These are phyloP conservation scores for Erpobdella octoculata DNA, from an alignment of 2,888 invertebrate genomes.

Conservation along the genomic window DNA sequence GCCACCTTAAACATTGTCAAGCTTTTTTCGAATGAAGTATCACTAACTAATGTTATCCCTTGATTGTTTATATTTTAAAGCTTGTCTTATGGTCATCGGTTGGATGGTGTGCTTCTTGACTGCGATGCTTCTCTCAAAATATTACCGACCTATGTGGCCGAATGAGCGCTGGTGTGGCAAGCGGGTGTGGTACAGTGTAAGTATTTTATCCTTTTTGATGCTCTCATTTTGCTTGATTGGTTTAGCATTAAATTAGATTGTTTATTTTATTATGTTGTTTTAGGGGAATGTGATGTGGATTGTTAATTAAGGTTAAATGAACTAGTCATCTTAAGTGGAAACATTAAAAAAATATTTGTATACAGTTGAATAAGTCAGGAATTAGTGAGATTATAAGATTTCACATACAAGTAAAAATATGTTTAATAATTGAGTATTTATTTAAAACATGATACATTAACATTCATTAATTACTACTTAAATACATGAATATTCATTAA, in stretches of 20 bases:
- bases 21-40: too few species aligned
- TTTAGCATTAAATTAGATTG: neutral
- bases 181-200: slow-evolving; percentile 50
- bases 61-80: slow-evolving; percentile 38
- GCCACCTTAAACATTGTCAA: too few species aligned
- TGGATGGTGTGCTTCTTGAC: slow-evolving; percentile 50
- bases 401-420: too few species aligned
- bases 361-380: too few species aligned
- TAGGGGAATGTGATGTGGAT: neutral
- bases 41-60: too few species aligned
- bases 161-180: slow-evolving; percentile 42
- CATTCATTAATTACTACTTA: too few species aligned
- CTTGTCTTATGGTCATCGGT: slow-evolving; percentile 49
- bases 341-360: too few species aligned
- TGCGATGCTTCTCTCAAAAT: slow-evolving; percentile 48
- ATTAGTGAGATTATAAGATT: too few species aligned
- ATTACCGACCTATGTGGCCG: slow-evolving; percentile 50
- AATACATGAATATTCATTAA: too few species aligned
- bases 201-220: slow-evolving; percentile 34
- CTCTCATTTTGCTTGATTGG: neutral
- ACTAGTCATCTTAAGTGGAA: too few species aligned
- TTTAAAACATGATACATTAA: too few species aligned
- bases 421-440: too few species aligned
- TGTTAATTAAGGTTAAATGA: neutral
- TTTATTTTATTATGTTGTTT: neutral